A percentile compares a stretch with the other conserved stretches of the same genome.
phyloP scores from a whole-genome alignment of 2,113 vertebrate genomes.

The Odocoileus hemionus region DNA sequence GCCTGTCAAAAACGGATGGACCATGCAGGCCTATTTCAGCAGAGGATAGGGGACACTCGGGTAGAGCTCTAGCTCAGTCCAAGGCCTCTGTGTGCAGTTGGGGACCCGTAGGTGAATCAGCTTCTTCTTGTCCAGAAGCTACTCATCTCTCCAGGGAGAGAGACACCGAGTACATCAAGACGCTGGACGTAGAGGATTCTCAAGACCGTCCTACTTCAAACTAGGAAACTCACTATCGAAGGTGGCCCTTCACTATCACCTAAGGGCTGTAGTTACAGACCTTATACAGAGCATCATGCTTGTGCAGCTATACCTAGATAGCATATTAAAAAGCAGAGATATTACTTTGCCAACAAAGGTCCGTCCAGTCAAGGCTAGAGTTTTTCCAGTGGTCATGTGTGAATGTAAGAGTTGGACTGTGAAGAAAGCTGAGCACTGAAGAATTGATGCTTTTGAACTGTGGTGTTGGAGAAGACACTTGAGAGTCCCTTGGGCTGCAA shows the following conservation, averaged over 20 bases:
- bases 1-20: background rate
- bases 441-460: background rate
- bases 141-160: background rate
- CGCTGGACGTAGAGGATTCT: rapidly evolving
- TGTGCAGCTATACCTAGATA: background rate
- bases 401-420: background rate
- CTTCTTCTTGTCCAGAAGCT: background rate
- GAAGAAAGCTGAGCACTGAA: background rate
- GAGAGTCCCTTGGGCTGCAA: background rate
- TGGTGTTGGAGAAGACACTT: background rate
- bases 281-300: background rate
- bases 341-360: background rate
- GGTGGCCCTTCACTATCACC: too few species aligned
- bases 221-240: background rate
- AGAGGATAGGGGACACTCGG: rapidly evolving
- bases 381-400: background rate
- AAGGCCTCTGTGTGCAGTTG: rapidly evolving
- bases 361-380: background rate
- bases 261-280: background rate
- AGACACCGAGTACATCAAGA: background rate
- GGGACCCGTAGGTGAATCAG: background rate
- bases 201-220: background rate
- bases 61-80: background rate
- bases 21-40: background rate
- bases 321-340: background rate